A percentile compares a stretch with the other conserved stretches of the same genome.
phyloP scores from a whole-genome alignment of 1,140 invertebrate genomes.

The Pseudomyrmex cubaensis region DNA sequence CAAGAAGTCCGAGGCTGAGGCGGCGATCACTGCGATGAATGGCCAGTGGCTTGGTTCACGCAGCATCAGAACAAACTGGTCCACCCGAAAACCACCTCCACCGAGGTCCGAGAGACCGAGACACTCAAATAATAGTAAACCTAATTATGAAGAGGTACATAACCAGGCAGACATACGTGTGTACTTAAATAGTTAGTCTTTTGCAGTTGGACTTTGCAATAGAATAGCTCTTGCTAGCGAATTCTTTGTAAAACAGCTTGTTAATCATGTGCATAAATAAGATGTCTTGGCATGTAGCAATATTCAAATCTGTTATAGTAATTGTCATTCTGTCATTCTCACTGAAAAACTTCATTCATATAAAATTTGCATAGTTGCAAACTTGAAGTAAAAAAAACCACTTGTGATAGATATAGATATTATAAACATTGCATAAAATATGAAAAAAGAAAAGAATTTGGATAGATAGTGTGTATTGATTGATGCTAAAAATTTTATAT shows the following conservation, averaged over 20 bases:
- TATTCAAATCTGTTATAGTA: too few species aligned
- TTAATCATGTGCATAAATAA: too few species aligned
- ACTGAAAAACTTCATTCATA: too few species aligned
- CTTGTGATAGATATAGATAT: not conserved
- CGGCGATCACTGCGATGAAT: constrained; percentile 99
- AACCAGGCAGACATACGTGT: not conserved
- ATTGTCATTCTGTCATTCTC: too few species aligned
- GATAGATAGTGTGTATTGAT: not conserved
- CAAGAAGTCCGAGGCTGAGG: constrained; percentile 99
- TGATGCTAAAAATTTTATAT: not conserved
- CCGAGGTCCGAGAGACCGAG: constrained; percentile 86
- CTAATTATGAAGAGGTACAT: constrained; percentile 84
- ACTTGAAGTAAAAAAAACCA: not conserved
- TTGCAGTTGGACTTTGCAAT: too few species aligned
- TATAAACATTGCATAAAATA: not conserved
- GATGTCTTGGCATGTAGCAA: too few species aligned
- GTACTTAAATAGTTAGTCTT: too few species aligned
- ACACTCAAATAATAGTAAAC: constrained; percentile 83
- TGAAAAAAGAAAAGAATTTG: not conserved
- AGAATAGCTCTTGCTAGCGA: too few species aligned
- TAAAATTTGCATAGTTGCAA: not conserved
- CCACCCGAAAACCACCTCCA: constrained; percentile 97
- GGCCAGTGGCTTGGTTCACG: constrained; percentile 99
- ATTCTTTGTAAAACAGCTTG: too few species aligned
- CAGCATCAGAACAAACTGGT: constrained; percentile 99